phyloP scores from a whole-genome alignment of 92 coral and sea anemone genomes.

The Phenganax subtilis region DNA sequence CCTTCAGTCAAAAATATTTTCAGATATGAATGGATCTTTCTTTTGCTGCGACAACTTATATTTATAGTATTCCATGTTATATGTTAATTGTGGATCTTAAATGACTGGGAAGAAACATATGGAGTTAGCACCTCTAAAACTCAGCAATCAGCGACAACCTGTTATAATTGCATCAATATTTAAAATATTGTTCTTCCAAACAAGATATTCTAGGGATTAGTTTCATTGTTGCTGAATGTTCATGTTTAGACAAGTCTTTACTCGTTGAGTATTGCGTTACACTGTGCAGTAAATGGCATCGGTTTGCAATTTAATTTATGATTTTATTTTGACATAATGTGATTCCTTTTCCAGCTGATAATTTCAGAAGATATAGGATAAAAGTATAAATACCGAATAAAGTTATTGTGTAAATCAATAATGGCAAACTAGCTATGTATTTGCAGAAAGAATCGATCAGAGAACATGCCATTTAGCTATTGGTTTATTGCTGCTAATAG shows the following conservation, averaged over 20 bases:
- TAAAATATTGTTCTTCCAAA: constrained; percentile 22
- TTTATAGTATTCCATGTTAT: background rate
- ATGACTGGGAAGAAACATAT: background rate
- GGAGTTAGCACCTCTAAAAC: background rate
- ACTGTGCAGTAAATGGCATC: no score
- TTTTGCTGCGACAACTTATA: no score
- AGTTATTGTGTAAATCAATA: background rate
- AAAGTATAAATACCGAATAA: no score
- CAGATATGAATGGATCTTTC: no score
- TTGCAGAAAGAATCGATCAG: constrained; percentile 16
- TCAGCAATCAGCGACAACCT: background rate
- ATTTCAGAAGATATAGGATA: no score
- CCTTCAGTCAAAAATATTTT: no score
- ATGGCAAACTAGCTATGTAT: no score
- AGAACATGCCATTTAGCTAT: constrained; percentile 90
- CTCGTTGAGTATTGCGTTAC: background rate
- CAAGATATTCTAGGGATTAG: background rate
- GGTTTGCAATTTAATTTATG: background rate
- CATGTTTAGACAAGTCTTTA: background rate
- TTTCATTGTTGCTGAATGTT: background rate
- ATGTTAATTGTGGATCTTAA: background rate
- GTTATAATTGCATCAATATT: constrained; percentile 21
- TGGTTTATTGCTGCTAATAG: constrained; percentile 64
- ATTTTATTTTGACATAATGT: background rate
- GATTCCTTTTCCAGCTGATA: background rate